A percentile compares a stretch with the other conserved stretches of the same genome.
Conservation (phyloP, 2,113 vertebrate species). For the Myiozetetes cayanensis region DNA sequence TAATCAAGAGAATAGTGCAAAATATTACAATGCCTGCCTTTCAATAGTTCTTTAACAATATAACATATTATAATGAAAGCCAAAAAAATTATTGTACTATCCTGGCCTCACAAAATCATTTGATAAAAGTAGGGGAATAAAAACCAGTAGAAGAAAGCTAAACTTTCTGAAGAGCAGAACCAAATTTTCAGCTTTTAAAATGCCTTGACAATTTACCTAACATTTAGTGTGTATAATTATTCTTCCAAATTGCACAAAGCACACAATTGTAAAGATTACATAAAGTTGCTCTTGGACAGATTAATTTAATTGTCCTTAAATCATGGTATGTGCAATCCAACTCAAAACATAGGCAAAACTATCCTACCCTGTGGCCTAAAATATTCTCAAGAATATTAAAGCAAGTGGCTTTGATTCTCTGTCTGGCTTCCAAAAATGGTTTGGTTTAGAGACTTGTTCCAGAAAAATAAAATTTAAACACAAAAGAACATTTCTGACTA, state of each 20-base stretch:
- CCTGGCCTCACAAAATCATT: neutral
- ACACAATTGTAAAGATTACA: neutral
- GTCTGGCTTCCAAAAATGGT: neutral
- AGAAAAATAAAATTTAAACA: neutral
- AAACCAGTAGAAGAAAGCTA: neutral
- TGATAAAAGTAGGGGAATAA: neutral
- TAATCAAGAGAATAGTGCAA: neutral
- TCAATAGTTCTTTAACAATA: neutral
- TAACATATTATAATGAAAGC: neutral
- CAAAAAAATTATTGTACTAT: neutral
- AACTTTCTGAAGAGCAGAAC: neutral
- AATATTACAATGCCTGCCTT: neutral
- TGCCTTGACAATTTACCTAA: neutral
- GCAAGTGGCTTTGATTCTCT: neutral
- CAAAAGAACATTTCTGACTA: neutral
- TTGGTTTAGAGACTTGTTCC: neutral
- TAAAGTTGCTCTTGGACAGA: neutral
- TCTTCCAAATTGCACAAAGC: neutral
- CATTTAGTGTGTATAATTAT: neutral
- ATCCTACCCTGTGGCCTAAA: neutral
- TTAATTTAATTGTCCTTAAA: neutral
- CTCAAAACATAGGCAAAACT: neutral
- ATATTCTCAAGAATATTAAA: neutral
- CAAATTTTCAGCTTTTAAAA: neutral
- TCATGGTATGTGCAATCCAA: neutral